These are phyloP conservation scores for Rissa tridactyla DNA, from an alignment of 2,113 vertebrate genomes.

Conservation along the genomic window DNA sequence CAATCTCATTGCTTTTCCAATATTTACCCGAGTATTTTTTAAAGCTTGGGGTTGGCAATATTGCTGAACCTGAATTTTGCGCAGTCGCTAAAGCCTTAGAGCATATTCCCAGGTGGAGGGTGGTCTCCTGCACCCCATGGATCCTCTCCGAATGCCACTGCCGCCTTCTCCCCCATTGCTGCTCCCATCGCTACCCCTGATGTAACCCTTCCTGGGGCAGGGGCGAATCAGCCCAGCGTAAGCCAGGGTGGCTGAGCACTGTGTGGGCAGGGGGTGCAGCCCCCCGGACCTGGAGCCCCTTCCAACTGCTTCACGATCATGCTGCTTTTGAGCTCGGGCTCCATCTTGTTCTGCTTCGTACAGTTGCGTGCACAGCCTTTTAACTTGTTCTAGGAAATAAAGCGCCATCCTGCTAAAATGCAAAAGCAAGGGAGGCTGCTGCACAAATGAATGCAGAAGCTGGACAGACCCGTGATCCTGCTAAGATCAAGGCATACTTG, in stretches of 20 bases:
- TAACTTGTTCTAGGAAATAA: neutral
- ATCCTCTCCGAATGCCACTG: neutral
- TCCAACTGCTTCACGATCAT: accelerated
- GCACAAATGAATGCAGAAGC: neutral
- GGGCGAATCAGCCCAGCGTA: accelerated
- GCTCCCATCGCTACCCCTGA: accelerated
- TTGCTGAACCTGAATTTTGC: neutral
- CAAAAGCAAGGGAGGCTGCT: neutral
- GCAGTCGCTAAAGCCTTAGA: neutral
- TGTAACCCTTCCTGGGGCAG: neutral
- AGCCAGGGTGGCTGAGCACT: neutral
- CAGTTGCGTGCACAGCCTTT: neutral
- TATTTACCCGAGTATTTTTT: neutral
- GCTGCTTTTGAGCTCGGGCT: neutral
- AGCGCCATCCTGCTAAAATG: neutral
- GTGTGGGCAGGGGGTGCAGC: neutral
- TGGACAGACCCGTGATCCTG: neutral
- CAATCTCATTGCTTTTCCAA: neutral
- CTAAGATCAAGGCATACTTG: neutral
- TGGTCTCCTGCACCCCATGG: neutral
- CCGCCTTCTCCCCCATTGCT: accelerated
- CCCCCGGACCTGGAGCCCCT: neutral
- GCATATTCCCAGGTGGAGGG: neutral
- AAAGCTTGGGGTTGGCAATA: neutral
- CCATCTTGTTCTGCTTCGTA: neutral